Evolutionary conservation across 2,797 vertebrate species (phyloP).

Genomic region (Lophotriccus pileatus): DNA sequence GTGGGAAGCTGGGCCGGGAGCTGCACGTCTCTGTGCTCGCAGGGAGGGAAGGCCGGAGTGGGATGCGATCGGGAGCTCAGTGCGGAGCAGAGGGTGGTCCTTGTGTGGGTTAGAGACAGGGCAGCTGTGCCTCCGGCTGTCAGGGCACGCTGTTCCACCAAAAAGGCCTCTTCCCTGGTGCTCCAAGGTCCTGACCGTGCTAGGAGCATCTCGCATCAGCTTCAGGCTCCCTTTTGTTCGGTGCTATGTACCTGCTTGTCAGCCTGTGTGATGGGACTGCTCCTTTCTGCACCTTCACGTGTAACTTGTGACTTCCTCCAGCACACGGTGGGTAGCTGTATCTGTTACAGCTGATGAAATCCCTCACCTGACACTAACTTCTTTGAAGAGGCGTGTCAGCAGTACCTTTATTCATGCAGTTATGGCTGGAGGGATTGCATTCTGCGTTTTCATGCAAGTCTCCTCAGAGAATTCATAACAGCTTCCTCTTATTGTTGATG

Average conservation of each 20-base stretch:
- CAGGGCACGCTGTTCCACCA: accelerated
- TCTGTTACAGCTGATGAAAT: background rate
- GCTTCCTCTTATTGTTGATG: background rate
- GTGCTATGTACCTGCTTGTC: accelerated
- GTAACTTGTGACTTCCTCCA: too few relatives aligned
- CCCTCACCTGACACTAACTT: background rate
- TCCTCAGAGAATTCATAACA: background rate
- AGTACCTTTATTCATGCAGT: background rate
- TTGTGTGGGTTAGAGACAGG: accelerated
- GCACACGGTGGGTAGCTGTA: accelerated
- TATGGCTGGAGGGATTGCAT: background rate
- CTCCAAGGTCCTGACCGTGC: background rate
- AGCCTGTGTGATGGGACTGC: background rate
- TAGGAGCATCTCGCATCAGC: accelerated
- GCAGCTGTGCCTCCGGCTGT: accelerated
- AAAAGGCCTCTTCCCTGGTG: background rate
- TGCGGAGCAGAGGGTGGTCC: accelerated
- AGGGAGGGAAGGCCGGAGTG: background rate
- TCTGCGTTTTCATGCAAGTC: background rate
- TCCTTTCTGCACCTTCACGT: background rate
- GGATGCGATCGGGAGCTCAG: accelerated
- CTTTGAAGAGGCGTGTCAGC: background rate
- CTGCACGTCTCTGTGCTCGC: accelerated
- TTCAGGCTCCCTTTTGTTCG: accelerated
- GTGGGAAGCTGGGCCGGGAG: background rate